phyloP scores from a whole-genome alignment of 2,888 invertebrate species.

The Lymantria monacha region DNA sequence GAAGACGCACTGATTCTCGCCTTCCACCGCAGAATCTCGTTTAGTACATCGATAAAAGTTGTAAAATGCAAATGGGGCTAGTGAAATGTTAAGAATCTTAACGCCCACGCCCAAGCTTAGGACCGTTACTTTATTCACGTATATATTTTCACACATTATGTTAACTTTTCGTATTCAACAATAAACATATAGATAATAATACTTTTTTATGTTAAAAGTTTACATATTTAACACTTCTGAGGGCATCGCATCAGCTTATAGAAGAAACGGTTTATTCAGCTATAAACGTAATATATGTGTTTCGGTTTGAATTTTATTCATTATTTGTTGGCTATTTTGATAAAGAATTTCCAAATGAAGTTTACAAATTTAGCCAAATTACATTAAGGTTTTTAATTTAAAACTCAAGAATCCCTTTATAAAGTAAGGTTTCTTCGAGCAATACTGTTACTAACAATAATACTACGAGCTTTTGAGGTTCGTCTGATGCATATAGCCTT shows the following conservation, averaged over 20 bases:
- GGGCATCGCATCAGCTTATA: constrained; percentile 24
- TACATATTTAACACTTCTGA: constrained; percentile 21
- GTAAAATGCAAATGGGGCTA: constrained; percentile 77
- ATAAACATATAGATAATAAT: constrained; percentile 26
- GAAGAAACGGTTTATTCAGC: constrained; percentile 20
- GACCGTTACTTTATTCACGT: constrained; percentile 67
- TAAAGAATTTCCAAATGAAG: constrained; percentile 4
- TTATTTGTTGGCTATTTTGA: constrained; percentile 13
- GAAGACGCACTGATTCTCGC: constrained; percentile 55
- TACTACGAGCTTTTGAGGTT: too few relatives aligned
- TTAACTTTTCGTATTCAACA: constrained; percentile 34
- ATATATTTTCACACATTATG: constrained; percentile 52
- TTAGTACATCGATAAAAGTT: constrained; percentile 76
- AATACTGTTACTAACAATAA: neutral
- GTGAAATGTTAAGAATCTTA: constrained; percentile 75
- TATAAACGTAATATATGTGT: constrained; percentile 19
- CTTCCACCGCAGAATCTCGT: constrained; percentile 62
- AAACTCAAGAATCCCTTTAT: neutral
- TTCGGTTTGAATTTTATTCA: constrained; percentile 24
- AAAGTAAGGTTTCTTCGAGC: neutral
- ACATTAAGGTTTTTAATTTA: too few relatives aligned
- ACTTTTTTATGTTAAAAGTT: constrained; percentile 37
- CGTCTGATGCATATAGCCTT: too few relatives aligned
- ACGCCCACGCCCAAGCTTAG: constrained; percentile 59
- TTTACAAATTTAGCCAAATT: neutral